Evolutionary conservation across 2,113 vertebrate genomes (phyloP).

Genomic region (Sialia sialis): DNA sequence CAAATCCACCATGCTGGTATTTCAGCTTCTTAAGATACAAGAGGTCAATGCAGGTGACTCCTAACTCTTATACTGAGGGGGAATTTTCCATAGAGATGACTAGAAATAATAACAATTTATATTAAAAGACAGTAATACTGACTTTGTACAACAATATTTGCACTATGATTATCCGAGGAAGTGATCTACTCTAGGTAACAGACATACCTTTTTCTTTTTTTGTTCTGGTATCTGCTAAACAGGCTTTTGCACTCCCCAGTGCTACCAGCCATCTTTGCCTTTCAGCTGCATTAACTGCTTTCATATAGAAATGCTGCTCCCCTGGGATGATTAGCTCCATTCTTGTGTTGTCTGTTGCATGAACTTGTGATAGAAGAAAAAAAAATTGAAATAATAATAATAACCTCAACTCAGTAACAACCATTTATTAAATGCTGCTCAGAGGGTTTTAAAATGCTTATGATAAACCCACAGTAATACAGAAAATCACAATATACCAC

Average conservation of each 20-base stretch:
- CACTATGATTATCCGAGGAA: neutral
- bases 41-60: neutral
- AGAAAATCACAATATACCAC: neutral
- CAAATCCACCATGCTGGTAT: neutral
- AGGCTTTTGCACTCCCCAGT: slow-evolving; percentile 84
- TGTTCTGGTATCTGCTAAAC: slow-evolving; percentile 79
- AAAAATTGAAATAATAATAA: neutral
- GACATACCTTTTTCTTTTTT: slow-evolving; percentile 84
- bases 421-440: neutral
- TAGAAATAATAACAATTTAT: neutral
- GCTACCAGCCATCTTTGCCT: slow-evolving; percentile 85
- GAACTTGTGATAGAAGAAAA: slow-evolving; percentile 61
- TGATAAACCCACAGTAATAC: neutral
- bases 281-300: slow-evolving; percentile 83
- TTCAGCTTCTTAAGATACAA: neutral
- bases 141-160: neutral
- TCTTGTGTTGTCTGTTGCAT: slow-evolving; percentile 80
- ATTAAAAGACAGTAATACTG: neutral
- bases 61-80: neutral
- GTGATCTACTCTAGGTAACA: neutral
- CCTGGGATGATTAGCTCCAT: slow-evolving; percentile 85
- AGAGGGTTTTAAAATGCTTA: neutral
- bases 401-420: neutral
- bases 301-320: slow-evolving; percentile 86
- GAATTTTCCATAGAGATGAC: neutral